Conservation (phyloP, 1,140 invertebrate genomes). For the Araneus ventricosus region DNA sequence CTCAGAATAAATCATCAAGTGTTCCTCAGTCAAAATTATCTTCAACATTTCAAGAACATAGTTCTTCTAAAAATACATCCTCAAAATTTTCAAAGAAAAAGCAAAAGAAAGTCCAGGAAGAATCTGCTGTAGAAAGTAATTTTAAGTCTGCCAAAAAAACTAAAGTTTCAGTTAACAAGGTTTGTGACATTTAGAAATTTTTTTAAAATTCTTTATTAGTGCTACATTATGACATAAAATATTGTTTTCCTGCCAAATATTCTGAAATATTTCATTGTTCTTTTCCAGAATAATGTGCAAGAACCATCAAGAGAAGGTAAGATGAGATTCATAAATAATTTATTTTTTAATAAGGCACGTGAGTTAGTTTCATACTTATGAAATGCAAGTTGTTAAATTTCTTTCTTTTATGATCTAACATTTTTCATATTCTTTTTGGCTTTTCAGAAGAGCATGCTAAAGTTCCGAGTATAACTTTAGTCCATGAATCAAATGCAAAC, state of each 20-base stretch:
- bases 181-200: background rate
- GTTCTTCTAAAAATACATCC: conserved; percentile 36
- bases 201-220: background rate
- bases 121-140: background rate
- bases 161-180: conserved; percentile 3
- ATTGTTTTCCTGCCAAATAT: too few relatives aligned
- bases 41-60: conserved; percentile 18
- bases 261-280: background rate
- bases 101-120: conserved; percentile 33
- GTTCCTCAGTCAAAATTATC: conserved; percentile 9
- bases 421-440: background rate
- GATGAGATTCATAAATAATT: background rate
- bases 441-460: conserved; percentile 56
- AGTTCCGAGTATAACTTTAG: conserved; percentile 42
- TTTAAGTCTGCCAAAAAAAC: conserved; percentile 10
- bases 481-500: conserved; percentile 34
- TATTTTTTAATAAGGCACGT: too few relatives aligned
- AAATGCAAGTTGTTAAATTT: background rate
- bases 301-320: conserved; percentile 28
- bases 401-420: background rate
- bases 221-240: background rate
- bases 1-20: conserved; percentile 14
- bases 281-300: background rate
- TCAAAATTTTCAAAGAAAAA: conserved; percentile 40
- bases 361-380: too few relatives aligned